Percentiles rank a stretch among this genome's conserved stretches.
phyloP scores from a whole-genome alignment of 2,797 vertebrate species.

The Glyptemys insculpta region DNA sequence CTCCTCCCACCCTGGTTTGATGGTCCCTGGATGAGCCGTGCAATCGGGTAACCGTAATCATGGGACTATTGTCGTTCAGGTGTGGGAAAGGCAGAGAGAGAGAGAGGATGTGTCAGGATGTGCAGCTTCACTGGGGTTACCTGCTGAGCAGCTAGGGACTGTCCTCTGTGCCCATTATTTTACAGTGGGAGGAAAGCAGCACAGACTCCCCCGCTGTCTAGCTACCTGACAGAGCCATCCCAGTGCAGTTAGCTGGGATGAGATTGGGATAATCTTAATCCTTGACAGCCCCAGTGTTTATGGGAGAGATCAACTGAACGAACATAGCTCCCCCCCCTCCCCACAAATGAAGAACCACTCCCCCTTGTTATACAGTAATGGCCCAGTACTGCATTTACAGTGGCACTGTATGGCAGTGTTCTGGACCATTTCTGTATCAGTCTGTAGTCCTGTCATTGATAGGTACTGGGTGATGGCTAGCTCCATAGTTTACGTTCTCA shows the following conservation, averaged over 20 bases:
- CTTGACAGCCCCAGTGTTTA: background rate
- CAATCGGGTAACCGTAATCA: background rate
- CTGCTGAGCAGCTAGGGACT: background rate
- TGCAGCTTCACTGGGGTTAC: background rate
- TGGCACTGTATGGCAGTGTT: background rate
- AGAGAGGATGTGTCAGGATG: background rate
- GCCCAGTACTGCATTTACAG: background rate
- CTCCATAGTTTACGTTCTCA: background rate
- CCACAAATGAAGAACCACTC: background rate
- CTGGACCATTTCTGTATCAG: background rate
- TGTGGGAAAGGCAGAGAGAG: background rate
- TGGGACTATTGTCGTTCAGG: background rate
- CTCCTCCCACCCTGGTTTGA: background rate
- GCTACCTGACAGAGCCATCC: background rate
- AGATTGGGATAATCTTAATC: background rate
- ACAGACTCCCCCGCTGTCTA: background rate
- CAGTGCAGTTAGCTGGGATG: background rate
- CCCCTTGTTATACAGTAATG: background rate
- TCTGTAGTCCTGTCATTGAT: background rate
- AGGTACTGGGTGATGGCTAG: background rate
- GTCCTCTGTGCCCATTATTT: background rate
- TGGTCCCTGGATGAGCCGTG: background rate
- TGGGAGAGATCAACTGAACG: background rate
- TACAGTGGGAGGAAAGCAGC: background rate
- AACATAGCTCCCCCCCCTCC: too few species aligned